Base-by-base conservation (phyloP, 2,113 vertebrate genomes). In the Rattus rattus region DNA sequence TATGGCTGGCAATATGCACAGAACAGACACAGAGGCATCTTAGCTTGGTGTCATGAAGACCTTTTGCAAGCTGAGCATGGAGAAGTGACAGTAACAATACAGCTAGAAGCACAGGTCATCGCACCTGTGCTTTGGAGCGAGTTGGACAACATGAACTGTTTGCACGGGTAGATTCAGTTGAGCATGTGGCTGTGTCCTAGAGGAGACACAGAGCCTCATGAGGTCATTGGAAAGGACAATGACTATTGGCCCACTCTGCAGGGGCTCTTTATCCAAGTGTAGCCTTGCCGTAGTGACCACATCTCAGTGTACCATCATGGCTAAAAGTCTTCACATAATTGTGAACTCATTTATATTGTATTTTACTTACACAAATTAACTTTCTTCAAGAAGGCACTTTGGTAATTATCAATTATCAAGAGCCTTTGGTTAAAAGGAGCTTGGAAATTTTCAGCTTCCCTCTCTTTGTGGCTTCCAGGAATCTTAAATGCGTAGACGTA, bases 381-480 rank as follows among this genome's bases (percentile, higher is more conserved):
- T 28, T 79, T 43, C 79, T 24, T 17, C 1, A 75, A 89, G 14
- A 2, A 8, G 24, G 75, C 26, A 26, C 2, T 2, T 2, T 56
- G 22, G 17, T 7, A 70, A 72, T 14, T 12, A 24, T 63, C 3
- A 9, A 12, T 8, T 13, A 39, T 69, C 75, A 70, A 39, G 11
- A n/a, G 14, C 16, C 67, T 47, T 19, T 30, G 1, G 13, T 49
- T 14, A 0, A 0, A 52, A 4, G n/a, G 63, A 47, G 49, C n/a
- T 11, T 0, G 0, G 5, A 2, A 16, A 7, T 80, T 22, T 5
- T 9, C 28, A 5, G 7, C 33, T 22, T 67, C 30, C 2, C 2
- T 14, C 5, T 90, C 43, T 61, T 19, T 17, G 49, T 12, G 3
- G 8, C 17, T 28, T 16, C 16, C 88, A 47, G 47, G 83, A 28